Evolutionary conservation across 92 coral and sea anemone species (phyloP), one percentile per base, ranked within the genome.

Genomic region (Epizoanthus illoricatus): DNA sequence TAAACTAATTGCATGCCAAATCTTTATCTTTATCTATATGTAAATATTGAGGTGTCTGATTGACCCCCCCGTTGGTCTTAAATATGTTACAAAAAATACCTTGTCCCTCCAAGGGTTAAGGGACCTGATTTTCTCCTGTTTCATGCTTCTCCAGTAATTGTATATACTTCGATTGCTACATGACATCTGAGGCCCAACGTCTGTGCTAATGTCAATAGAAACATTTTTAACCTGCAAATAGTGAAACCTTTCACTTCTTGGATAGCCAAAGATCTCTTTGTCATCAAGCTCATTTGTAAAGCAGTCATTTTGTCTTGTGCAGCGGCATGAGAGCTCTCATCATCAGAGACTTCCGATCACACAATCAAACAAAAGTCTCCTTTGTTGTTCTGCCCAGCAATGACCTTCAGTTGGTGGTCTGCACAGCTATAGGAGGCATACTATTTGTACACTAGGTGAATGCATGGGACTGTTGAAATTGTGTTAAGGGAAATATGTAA

Each of bases 231-330:
- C 69, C n/a, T 64, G 69, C 2, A 28, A 64, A 64, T 64, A 64
- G 69, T 36, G 21, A 64, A 36, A 64, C 69, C 69, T 64, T 36
- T 64, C 69, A 64, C 69, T 64, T 64, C 69, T n/a, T 64, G 69
- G 28, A 64, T 24, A 64, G 69, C 69, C 5, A 64, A 64, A 64
- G 69, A 64, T 64, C 69, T 64, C 69, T 64, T 64, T n/a, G 28
- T 64, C 69, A 36, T 64, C 28, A n/a, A n/a, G 69, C 21, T 36
- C 21, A 64, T 36, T 64, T 39, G 69, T 64, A 64, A 64, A 64
- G 69, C 69, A 64, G 69, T 39, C 69, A 64, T 64, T 64, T 64
- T 64, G 69, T 64, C 21, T 64, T 64, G 69, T 64, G 69, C 69
- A 36, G 21, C 28, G 21, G 69, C 69, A 39, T 36, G 69, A 24